Conservation (phyloP, 2,113 vertebrate genomes). For the Zosterops hypoxanthus region DNA sequence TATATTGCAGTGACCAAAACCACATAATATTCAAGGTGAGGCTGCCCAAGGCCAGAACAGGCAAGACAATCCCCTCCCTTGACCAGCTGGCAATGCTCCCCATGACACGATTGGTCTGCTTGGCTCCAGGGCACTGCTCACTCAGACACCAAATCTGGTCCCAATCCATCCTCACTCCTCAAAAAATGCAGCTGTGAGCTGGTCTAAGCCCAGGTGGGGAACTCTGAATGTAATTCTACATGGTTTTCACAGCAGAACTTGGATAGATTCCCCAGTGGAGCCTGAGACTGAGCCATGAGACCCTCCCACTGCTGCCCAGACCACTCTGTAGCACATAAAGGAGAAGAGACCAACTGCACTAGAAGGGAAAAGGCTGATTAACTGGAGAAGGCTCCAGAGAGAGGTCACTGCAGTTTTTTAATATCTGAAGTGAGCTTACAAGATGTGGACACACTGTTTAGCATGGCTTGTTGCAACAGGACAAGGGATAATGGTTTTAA, state of each 20-base stretch:
- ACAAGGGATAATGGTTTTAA: neutral
- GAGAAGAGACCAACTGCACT: rapidly evolving
- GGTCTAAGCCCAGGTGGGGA: neutral
- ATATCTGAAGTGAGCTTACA: neutral
- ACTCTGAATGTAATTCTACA: neutral
- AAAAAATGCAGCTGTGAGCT: neutral
- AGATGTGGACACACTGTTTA: neutral
- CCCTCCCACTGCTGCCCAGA: neutral
- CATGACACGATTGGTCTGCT: neutral
- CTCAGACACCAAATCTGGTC: neutral
- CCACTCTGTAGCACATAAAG: rapidly evolving
- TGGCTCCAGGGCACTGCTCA: neutral
- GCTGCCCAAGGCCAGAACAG: neutral
- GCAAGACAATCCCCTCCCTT: neutral
- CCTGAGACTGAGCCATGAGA: neutral
- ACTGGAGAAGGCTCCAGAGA: neutral
- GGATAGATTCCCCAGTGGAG: too few relatives aligned
- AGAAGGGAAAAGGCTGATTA: neutral
- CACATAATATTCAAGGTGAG: neutral
- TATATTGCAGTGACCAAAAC: neutral
- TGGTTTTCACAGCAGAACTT: neutral
- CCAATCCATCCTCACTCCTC: neutral
- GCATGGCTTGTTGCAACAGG: neutral
- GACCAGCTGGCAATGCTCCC: neutral
- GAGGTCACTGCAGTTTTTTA: neutral